These are phyloP conservation scores for Microcebus ravelobensis DNA, from an alignment of 2,113 vertebrate genomes.

Conservation along the genomic window DNA sequence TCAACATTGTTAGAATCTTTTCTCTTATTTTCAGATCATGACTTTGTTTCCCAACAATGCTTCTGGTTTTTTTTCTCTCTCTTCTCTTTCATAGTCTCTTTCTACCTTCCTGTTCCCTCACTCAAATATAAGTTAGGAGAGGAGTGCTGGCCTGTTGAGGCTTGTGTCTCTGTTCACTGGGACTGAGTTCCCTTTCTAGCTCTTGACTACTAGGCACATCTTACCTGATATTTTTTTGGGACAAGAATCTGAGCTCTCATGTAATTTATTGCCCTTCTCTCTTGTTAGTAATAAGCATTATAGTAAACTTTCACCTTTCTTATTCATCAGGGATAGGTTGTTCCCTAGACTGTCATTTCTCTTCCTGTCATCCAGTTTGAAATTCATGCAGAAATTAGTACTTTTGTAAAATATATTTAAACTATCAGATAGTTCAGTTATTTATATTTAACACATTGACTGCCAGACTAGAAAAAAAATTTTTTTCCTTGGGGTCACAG, in stretches of 20 bases:
- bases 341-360: background rate
- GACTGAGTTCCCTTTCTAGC: background rate
- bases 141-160: background rate
- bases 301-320: background rate
- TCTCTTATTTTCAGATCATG: background rate
- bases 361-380: background rate
- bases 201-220: background rate
- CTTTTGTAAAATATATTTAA: background rate
- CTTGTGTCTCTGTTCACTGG: background rate
- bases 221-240: background rate
- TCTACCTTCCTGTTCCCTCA: background rate
- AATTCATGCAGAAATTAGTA: background rate
- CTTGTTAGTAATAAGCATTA: background rate
- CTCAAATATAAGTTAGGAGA: background rate
- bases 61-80: background rate
- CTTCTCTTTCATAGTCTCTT: background rate
- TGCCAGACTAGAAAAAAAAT: too few species aligned
- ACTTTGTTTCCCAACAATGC: too few species aligned
- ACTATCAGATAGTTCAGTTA: background rate
- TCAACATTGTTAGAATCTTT: background rate
- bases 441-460: background rate
- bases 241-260: background rate
- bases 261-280: background rate
- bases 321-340: background rate
- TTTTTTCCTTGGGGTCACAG: too few species aligned